Base-by-base conservation (phyloP, 2,113 vertebrate genomes). In the Cathartes aura region DNA sequence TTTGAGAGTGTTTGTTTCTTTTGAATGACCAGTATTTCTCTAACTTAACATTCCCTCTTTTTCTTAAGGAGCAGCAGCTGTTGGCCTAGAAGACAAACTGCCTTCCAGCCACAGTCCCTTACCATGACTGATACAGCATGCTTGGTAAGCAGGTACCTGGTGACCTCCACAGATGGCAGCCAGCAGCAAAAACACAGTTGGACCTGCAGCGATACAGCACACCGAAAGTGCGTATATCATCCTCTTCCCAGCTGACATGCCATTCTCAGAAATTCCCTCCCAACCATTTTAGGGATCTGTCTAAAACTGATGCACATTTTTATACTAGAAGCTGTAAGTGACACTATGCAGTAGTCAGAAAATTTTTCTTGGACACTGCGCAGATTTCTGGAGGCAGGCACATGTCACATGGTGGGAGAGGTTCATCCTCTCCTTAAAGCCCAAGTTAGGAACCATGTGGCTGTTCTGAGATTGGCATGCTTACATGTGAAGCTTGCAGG, bases 121-220 rank as follows among this genome's bases (percentile, higher is more conserved):
- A 6, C 38, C 0, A 0, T 7, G 42, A 60, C 59, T 82, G 63
- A 19, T 12, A 11, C 40, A 60, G 36, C 1, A 1, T 11, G n/a
- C 52, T 36, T 68, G 66, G 81, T 40, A 70, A 53, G 36, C 32
- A 64, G 81, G 19, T 36, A 15, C 34, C 0, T 7, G 42, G 45
- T 58, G 86, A 66, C 34, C 52, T 72, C 60, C 48, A 24, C 2
- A 40, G 82, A 34, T 30, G 62, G 52, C 85, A 88, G 58, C 76
- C 78, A 74, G 79, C 64, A 72, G 56, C 48, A 43, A 42, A 70
- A 0, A 24, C 47, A 6, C 2, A 1, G 48, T 1, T 70, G 83
- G 62, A 38, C 36, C 88, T 63, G 74, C 82, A 78, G 52, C 1
- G 6, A 55, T 15, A 14, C 9, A 22, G 36, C 48, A 15, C 68